Base-by-base conservation (phyloP, 53 echinoderm and acorn worm species). In the Stichopus horrens region DNA sequence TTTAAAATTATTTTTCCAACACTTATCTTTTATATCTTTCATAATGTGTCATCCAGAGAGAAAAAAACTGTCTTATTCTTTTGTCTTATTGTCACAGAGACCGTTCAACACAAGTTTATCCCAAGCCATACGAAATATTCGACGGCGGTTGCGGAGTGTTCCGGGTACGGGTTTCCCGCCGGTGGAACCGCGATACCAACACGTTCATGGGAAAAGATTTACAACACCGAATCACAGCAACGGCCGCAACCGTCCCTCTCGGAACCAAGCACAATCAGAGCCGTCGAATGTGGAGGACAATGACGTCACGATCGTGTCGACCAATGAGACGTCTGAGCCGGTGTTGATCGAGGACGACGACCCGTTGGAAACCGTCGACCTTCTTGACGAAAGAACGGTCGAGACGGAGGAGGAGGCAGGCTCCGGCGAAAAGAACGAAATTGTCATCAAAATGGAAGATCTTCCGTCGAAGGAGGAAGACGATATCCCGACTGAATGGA, bases 101-200 rank as follows among this genome's bases (percentile, higher is more conserved):
- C 77, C 91, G 65, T 93, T 95, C 86, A 93, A 93, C 91, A 93
- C 93, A 76, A 91, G 89, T 57, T 89, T 95, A 51, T 91, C 93
- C 55, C 93, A 93, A 74, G 89, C 91, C 20, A 95, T 95, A 59
- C 95, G 95, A 4, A 95, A 95, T 86, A 93, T 95, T 53, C 91
- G 95, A n/a, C 93, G 95, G 10, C 91, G 91, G 21, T 74, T 95
- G 23, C 92, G 92, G 22, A 92, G 92, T 74, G 92, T 92, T 4
- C 92, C 92, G 5, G 90, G 90, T 60, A 89, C 92, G 11, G 92
- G 92, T 54, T 92, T 89, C 82, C 92, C 92, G 9, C 92, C 92
- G 9, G 92, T 90, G 4, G 89, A 76, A 76, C 90, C 86, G 89
- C 92, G 92, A 5, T 90, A 87, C 57, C 92, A 86, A 8, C 86